Evolutionary conservation across 2,797 vertebrate species (phyloP).

Genomic region (Eospalax fontanierii): DNA sequence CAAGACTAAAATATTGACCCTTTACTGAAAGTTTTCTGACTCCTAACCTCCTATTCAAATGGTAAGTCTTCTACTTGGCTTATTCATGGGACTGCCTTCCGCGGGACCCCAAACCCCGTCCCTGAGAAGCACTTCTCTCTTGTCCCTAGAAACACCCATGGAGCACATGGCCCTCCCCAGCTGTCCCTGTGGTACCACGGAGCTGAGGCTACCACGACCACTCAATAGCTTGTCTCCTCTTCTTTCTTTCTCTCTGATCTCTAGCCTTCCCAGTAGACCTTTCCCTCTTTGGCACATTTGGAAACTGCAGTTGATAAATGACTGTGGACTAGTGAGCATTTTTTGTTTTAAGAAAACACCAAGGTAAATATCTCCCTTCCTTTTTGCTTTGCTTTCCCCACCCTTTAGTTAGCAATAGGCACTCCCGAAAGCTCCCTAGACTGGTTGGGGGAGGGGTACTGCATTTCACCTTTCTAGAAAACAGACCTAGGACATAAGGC

Average conservation of each 20-base stretch:
- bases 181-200: fast-evolving
- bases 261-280: conserved; percentile 87
- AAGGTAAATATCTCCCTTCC: conserved; percentile 82
- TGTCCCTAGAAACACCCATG: not conserved
- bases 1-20: not conserved
- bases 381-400: not conserved
- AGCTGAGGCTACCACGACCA: not conserved
- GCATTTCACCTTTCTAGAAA: not conserved
- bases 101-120: not conserved
- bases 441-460: not conserved
- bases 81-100: not conserved
- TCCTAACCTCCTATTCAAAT: not conserved
- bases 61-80: fast-evolving
- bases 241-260: conserved; percentile 65
- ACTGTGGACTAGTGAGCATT: conserved; percentile 84
- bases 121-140: not conserved
- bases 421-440: not conserved
- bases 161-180: not conserved
- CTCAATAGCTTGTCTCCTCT: conserved; percentile 43
- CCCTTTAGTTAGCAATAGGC: not conserved
- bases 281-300: conserved; percentile 88
- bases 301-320: conserved; percentile 89
- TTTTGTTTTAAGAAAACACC: conserved; percentile 81
- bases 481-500: not conserved
- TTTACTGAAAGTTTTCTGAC: not conserved